Conservation (phyloP, 2,797 vertebrate genomes). For the Amblyopsis hoosieri region DNA sequence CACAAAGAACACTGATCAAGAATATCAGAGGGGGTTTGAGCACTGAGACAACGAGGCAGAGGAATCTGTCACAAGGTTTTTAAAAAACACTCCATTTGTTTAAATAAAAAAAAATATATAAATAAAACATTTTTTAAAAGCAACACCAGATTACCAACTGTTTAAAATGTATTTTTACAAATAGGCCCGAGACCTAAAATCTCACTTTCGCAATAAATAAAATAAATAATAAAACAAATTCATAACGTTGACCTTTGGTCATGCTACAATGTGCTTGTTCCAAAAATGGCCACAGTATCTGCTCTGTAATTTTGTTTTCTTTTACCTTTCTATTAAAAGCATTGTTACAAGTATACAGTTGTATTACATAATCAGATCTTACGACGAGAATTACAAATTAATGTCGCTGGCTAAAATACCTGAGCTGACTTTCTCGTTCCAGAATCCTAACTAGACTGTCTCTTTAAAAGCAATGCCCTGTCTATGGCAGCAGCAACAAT, state of each 20-base stretch:
- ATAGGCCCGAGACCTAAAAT: not conserved
- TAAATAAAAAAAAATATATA: not conserved
- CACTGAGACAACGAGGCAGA: not conserved
- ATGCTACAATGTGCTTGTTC: not conserved
- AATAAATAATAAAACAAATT: not conserved
- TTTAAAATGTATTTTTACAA: not conserved
- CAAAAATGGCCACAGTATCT: not conserved
- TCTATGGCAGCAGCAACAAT: slow-evolving; percentile 59
- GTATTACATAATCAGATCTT: too few species aligned
- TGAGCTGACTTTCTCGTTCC: slow-evolving; percentile 9
- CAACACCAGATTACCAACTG: not conserved
- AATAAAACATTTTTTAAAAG: too few species aligned
- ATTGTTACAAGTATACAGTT: too few species aligned
- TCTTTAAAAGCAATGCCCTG: slow-evolving; percentile 56
- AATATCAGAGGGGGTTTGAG: not conserved
- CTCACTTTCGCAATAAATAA: not conserved
- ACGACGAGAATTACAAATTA: not conserved
- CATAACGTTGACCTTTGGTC: not conserved
- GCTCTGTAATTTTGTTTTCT: not conserved
- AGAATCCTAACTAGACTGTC: slow-evolving; percentile 31
- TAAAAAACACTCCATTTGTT: not conserved
- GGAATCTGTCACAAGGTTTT: not conserved
- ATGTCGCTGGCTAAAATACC: not conserved
- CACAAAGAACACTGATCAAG: not conserved
- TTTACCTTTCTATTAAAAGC: too few species aligned